phyloP scores from a whole-genome alignment of 2,888 invertebrate species.

The Epirrhoe alternata region DNA sequence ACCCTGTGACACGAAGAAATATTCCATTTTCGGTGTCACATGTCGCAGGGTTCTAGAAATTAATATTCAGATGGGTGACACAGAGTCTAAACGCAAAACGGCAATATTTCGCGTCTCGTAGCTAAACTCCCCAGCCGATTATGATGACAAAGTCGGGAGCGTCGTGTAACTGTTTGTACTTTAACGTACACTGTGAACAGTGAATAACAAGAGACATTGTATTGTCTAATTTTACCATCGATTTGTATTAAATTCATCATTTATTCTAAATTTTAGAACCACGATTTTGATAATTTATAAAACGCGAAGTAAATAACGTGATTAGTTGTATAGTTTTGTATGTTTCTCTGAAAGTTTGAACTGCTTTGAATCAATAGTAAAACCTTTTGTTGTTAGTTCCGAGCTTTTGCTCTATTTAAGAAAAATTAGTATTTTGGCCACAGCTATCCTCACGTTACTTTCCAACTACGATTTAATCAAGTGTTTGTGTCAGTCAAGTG shows the following conservation, averaged over 20 bases:
- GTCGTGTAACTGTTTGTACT: conserved; percentile 40
- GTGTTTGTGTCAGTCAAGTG: too few species aligned
- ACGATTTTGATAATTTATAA: background rate
- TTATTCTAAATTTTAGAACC: background rate
- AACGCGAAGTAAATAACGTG: too few species aligned
- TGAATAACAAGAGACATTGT: background rate
- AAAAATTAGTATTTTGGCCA: too few species aligned
- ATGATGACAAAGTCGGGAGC: conserved; percentile 65
- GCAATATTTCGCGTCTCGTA: conserved; percentile 21
- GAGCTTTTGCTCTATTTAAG: too few species aligned
- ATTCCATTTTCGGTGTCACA: background rate
- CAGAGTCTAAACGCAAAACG: background rate
- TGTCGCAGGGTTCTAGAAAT: background rate
- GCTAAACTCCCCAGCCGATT: conserved; percentile 13
- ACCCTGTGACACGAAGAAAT: background rate
- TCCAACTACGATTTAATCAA: too few species aligned
- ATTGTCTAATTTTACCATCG: background rate
- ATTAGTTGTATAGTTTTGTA: too few species aligned
- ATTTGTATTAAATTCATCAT: too few species aligned
- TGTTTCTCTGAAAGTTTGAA: too few species aligned
- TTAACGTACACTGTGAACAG: conserved; percentile 10
- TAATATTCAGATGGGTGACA: conserved; percentile 12
- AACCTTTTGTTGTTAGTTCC: too few species aligned
- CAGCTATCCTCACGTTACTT: too few species aligned
- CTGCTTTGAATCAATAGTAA: too few species aligned